Conservation (phyloP, 2,113 vertebrate genomes). For the Pelecanus crispus region DNA sequence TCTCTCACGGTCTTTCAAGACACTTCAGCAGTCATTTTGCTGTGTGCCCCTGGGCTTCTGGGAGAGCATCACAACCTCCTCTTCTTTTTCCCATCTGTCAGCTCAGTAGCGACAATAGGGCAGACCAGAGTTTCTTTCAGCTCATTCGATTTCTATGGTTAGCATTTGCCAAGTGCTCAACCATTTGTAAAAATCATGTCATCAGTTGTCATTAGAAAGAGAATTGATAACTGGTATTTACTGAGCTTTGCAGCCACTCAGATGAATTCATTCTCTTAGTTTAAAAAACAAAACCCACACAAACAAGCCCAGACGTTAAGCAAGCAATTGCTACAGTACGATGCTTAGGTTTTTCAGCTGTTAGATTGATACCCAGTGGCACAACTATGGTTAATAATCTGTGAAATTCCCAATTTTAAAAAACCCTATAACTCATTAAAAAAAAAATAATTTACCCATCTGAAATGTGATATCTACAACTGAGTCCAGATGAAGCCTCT, state of each 20-base stretch:
- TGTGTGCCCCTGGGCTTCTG: slow-evolving; percentile 9
- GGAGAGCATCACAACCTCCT: slow-evolving; percentile 31
- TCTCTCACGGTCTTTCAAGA: neutral
- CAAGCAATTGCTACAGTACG: neutral
- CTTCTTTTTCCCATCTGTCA: slow-evolving; percentile 49
- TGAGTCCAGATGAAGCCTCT: neutral
- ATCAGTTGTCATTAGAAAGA: slow-evolving; percentile 55
- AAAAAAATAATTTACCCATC: neutral
- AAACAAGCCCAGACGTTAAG: neutral
- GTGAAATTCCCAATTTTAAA: neutral
- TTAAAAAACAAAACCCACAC: neutral
- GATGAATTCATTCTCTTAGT: neutral
- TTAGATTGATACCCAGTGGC: neutral
- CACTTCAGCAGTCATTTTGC: neutral
- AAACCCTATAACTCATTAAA: neutral
- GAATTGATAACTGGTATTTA: slow-evolving; percentile 47
- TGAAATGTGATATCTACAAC: neutral
- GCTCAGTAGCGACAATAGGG: neutral
- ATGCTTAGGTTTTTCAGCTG: neutral
- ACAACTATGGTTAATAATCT: neutral
- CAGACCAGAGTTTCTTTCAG: slow-evolving; percentile 42
- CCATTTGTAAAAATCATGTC: slow-evolving; percentile 62
- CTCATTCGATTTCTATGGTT: slow-evolving; percentile 39
- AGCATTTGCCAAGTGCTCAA: slow-evolving; percentile 51
- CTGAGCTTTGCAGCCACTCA: slow-evolving; percentile 14